Conservation (phyloP, 2,888 invertebrate species). For the Hirtodrosophila alboralis region DNA sequence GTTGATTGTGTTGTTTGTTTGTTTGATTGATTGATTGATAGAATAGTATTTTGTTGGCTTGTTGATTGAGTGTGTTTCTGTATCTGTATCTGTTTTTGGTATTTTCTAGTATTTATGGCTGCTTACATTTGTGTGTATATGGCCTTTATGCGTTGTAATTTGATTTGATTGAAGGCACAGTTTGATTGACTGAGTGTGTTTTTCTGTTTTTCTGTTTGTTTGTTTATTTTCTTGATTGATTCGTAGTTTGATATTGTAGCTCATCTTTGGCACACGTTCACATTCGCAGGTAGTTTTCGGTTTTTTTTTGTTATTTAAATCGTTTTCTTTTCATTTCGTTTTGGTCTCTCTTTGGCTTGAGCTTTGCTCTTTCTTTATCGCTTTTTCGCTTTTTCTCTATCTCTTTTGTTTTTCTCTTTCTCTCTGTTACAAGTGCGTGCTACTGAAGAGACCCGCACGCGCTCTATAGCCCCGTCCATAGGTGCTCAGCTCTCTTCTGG, state of each 20-base stretch:
- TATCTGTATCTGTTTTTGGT: conserved; percentile 5
- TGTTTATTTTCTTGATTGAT: conserved; percentile 27
- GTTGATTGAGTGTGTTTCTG: conserved; percentile 59
- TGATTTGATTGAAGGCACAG: conserved; percentile 33
- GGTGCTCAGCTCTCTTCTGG: conserved; percentile 89
- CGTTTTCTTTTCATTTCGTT: conserved; percentile 14
- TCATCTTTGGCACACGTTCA: conserved; percentile 66
- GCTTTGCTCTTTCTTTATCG: conserved; percentile 38
- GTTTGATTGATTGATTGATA: conserved; percentile 52
- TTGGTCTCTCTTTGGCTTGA: conserved; percentile 62
- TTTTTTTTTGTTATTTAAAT: conserved; percentile 35
- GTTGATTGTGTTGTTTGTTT: conserved; percentile 50
- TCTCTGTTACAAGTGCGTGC: conserved; percentile 85
- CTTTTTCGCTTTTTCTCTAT: neutral
- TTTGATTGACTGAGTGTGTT: conserved; percentile 22
- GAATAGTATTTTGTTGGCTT: conserved; percentile 22
- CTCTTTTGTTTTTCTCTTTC: conserved; percentile 1
- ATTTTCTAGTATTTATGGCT: conserved; percentile 45
- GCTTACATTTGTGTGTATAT: conserved; percentile 74
- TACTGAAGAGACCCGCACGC: conserved; percentile 95
- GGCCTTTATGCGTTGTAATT: conserved; percentile 57
- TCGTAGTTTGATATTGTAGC: conserved; percentile 37
- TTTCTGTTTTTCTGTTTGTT: conserved; percentile 8
- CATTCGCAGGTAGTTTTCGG: conserved; percentile 58
- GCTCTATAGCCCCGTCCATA: conserved; percentile 87